phyloP scores from a whole-genome alignment of 2,888 invertebrate genomes.

The Vannuccia rotundouncinata region DNA sequence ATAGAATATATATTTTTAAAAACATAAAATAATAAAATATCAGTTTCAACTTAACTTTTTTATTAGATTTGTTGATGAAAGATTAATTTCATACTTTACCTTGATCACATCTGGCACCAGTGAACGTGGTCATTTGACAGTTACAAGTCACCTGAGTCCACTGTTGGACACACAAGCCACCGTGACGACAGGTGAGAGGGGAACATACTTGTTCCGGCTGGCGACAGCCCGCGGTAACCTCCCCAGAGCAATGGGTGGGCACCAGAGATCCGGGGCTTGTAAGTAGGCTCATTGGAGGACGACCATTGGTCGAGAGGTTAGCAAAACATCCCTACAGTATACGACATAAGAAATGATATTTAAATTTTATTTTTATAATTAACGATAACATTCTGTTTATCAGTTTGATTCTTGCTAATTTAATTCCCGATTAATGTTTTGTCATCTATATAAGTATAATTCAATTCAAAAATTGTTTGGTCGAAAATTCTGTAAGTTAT shows the following conservation, averaged over 20 bases:
- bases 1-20: too few species aligned
- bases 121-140: constrained; percentile 84
- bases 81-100: too few species aligned
- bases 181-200: constrained; percentile 80
- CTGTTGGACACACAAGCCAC: constrained; percentile 84
- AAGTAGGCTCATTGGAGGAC: neutral
- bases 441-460: too few species aligned
- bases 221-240: neutral
- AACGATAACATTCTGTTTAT: too few species aligned
- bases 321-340: neutral
- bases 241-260: neutral
- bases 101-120: constrained; percentile 81
- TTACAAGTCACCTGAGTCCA: constrained; percentile 88
- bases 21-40: too few species aligned
- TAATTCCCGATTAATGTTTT: too few species aligned
- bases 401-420: too few species aligned
- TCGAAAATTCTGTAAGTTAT: too few species aligned
- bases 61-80: too few species aligned
- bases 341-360: neutral
- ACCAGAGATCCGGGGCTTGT: neutral
- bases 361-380: too few species aligned
- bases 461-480: too few species aligned
- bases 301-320: neutral
- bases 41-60: too few species aligned
- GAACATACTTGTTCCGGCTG: constrained; percentile 62